Evolutionary conservation across 2,888 invertebrate genomes (phyloP).

Genomic region (Bimastos eiseni): DNA sequence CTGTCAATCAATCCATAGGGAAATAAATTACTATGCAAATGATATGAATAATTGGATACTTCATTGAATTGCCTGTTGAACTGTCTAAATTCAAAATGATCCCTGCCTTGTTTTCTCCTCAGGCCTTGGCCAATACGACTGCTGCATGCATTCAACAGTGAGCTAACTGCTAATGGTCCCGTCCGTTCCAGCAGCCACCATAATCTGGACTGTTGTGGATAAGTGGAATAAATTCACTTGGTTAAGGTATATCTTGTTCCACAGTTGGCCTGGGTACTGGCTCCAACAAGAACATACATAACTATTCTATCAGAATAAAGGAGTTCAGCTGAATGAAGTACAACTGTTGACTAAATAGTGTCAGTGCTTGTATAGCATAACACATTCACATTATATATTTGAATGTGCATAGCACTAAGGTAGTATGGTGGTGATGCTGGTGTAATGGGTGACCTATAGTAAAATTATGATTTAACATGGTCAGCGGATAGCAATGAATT

Average conservation of each 20-base stretch:
- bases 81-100: not conserved
- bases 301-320: not conserved
- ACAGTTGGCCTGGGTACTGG: not conserved
- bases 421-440: not conserved
- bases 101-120: not conserved
- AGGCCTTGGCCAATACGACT: not conserved
- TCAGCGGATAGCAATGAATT: not conserved
- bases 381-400: not conserved
- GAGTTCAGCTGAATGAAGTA: not conserved
- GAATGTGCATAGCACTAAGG: not conserved
- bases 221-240: conserved; percentile 13
- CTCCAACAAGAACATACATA: not conserved
- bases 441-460: not conserved
- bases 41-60: not conserved
- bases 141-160: not conserved
- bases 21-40: not conserved
- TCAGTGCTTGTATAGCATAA: not conserved
- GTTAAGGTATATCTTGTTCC: not conserved
- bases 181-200: no score
- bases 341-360: conserved; percentile 13
- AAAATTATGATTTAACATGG: not conserved
- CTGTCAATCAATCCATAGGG: no score
- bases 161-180: not conserved
- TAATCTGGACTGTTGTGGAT: not conserved
- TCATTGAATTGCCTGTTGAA: not conserved